Percentiles rank a stretch among this genome's conserved stretches.
Evolutionary conservation across 2,113 vertebrate genomes (phyloP).

Genomic region (Peromyscus californicus): DNA sequence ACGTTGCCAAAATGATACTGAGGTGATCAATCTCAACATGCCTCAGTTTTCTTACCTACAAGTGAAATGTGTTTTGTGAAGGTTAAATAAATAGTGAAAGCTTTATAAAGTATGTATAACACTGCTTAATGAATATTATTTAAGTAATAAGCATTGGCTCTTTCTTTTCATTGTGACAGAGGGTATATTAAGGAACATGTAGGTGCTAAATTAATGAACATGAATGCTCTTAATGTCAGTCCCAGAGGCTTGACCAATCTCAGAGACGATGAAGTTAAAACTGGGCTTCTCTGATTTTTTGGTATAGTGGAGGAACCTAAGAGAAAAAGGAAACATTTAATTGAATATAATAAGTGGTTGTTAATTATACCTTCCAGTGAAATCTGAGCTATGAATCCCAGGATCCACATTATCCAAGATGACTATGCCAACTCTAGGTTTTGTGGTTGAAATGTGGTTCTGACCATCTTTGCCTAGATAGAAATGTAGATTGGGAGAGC

Average conservation of each 20-base stretch:
- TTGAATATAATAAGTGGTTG: not conserved
- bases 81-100: not conserved
- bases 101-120: not conserved
- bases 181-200: not conserved
- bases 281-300: not conserved
- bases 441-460: not conserved
- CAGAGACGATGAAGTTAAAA: not conserved
- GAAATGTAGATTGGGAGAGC: slow-evolving; percentile 54
- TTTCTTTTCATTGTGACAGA: not conserved
- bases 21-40: not conserved
- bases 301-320: not conserved
- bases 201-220: not conserved
- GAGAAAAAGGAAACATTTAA: slow-evolving; percentile 35
- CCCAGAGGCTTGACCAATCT: not conserved
- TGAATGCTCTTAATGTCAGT: not conserved
- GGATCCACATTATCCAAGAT: not conserved
- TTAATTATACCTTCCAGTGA: slow-evolving; percentile 10
- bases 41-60: not conserved
- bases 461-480: not conserved
- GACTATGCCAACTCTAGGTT: slow-evolving; percentile 18
- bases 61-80: not conserved
- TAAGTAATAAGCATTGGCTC: not conserved
- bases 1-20: not conserved
- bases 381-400: not conserved
- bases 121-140: not conserved